Base-by-base conservation (phyloP, 2,113 vertebrate genomes). In the Zootoca vivipara region DNA sequence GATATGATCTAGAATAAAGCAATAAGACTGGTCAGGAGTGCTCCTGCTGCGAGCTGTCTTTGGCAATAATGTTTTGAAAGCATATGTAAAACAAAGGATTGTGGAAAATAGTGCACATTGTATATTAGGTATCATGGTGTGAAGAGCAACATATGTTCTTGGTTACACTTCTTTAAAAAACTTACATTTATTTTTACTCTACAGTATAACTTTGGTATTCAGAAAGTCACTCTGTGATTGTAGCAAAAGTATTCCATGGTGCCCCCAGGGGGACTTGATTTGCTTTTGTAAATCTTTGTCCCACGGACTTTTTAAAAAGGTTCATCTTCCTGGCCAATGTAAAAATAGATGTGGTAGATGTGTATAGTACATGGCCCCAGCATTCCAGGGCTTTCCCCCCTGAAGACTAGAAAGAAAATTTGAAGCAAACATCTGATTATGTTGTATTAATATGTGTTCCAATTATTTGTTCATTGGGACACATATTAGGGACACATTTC, bases 131-230 rank as follows among this genome's bases (percentile, higher is more conserved):
- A 93, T 91, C 26, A 42, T 95, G 92, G 95, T 95, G 92, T 95
- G 93, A 97, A 96, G 91, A 90, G 89, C 93, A 95, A 96, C 96
- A 96, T 96, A 96, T 97, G 96, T 93, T 96, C 89, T 84, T 94
- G 90, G 78, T 96, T 95, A 95, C 92, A 89, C 91, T 93, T 94
- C 95, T 92, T 93, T 91, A 93, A 91, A 81, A 86, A 72, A 86
- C 92, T 94, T 91, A 69, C 8, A 87, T 94, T 93, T 93, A 78
- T 94, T 95, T 93, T 88, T 93, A 94, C 89, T 93, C 87, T 89
- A n/a, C 89, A 88, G 74, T 91, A 83, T 92, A 92, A 93, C 87
- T 87, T 90, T 89, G 85, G 80, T 95, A 91, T 94, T 96, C 95
- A 97, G 92, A 87, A 83, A 56, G 88, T 90, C 94, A 86, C 93